Evolutionary conservation across 2,888 invertebrate genomes (phyloP), one percentile per base, ranked within the genome.

Genomic region (Glyphotaelius pellucidus): DNA sequence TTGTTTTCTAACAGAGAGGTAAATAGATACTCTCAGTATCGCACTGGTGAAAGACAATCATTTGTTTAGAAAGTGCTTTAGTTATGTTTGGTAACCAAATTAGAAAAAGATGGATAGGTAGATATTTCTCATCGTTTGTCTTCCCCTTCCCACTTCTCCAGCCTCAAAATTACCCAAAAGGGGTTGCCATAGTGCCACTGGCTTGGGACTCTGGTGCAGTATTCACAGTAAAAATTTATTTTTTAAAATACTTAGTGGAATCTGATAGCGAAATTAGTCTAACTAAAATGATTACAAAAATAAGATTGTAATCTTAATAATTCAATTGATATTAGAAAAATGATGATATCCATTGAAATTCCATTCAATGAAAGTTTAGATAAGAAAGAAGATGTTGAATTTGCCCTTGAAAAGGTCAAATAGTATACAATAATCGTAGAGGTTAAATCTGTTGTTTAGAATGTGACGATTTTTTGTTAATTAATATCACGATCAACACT

Each of bases 381-480:
- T 67, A 25, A n/a, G 25, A 67, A 67, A 25, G 19, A n/a, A 67
- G n/a, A 67, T 25, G 25, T 19, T 25, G 5, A 67, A n/a, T 67
- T 67, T 67, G 67, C 7, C 67, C 67, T 67, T 67, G 67, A 25
- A 67, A n/a, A 67, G 67, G 67, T 67, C 67, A 67, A 67, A 67
- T 67, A 25, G 14, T 83, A 38, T 11, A 83, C 32, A 15, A 35
- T 83, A 14, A 35, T 83, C 83, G 11, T 38, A 83, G 83, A 83
- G 83, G 83, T 83, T 83, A 83, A 35, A 83, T 83, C n/a, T 32
- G 83, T 83, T 83, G 35, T 83, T 83, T 35, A 38, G 35, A 83
- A 83, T 83, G 83, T 83, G 25, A 83, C 25, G 32, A 35, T 83
- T 32, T 83, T 83, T 83, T 83, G n/a, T n/a, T n/a, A n/a, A n/a